These are phyloP conservation scores for Bagarius yarrelli DNA, from an alignment of 2,113 vertebrate genomes.

Conservation along the genomic window DNA sequence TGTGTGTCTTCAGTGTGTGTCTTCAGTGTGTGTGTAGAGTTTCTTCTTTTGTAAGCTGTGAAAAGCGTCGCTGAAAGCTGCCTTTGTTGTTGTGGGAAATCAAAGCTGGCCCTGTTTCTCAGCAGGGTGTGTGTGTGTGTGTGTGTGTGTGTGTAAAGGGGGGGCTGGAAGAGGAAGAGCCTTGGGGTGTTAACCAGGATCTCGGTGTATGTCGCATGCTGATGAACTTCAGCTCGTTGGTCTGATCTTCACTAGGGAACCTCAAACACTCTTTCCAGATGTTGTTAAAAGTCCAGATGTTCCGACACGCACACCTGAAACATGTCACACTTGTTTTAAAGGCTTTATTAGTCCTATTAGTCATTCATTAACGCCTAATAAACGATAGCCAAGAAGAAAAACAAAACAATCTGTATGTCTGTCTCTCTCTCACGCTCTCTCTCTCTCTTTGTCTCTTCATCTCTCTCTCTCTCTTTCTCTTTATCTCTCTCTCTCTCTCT, in stretches of 20 bases:
- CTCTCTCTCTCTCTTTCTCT: not conserved
- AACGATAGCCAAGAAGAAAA: not conserved
- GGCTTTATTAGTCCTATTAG: conserved; percentile 13
- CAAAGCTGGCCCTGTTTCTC: conserved; percentile 52
- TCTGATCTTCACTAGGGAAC: not conserved
- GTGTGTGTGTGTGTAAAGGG: conserved; percentile 20
- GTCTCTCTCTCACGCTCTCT: not conserved
- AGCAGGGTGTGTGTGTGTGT: conserved; percentile 19
- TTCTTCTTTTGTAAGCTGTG: conserved; percentile 62
- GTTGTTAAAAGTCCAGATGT: conserved; percentile 11
- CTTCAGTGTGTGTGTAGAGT: no score
- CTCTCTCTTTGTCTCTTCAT: not conserved
- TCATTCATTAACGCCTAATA: not conserved
- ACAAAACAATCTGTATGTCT: not conserved
- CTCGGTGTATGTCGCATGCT: conserved; percentile 40
- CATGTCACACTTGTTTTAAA: not conserved
- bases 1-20: no score
- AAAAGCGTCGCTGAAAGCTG: conserved; percentile 61
- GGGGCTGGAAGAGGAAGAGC: conserved; percentile 11
- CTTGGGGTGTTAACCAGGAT: conserved; percentile 42
- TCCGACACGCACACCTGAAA: conserved; percentile 5
- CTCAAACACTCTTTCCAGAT: conserved; percentile 13
- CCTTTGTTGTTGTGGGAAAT: conserved; percentile 59
- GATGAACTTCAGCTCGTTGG: conserved; percentile 41
- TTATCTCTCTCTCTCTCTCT: not conserved